Percentiles rank a stretch among this genome's conserved stretches.
Evolutionary conservation across 2,797 vertebrate species (phyloP).

Genomic region (Tapirus indicus): DNA sequence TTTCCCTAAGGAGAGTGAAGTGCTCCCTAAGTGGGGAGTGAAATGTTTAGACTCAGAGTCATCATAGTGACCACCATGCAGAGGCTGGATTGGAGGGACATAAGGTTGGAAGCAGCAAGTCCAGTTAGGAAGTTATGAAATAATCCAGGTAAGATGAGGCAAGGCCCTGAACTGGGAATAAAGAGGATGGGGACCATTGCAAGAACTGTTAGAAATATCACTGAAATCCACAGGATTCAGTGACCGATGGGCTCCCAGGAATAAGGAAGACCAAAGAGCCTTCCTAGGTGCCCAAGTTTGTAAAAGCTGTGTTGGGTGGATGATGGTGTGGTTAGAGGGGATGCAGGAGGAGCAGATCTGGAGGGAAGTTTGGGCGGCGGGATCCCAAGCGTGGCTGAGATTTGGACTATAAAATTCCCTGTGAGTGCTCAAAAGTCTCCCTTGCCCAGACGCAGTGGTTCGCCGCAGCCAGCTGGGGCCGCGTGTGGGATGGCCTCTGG

Average conservation of each 20-base stretch:
- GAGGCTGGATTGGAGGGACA: not conserved
- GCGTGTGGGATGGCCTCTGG: not conserved
- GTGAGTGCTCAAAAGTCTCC: not conserved
- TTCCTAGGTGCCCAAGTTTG: not conserved
- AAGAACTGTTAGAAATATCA: not conserved
- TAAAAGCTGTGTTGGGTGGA: not conserved
- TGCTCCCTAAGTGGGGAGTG: not conserved
- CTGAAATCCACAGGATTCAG: not conserved
- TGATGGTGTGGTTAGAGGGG: not conserved
- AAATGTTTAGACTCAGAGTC: not conserved
- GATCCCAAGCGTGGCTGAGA: not conserved
- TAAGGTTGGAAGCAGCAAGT: not conserved
- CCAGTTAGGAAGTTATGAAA: not conserved
- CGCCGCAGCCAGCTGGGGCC: rapidly evolving
- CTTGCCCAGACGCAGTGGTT: not conserved
- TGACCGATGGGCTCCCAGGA: not conserved
- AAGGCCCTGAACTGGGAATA: not conserved
- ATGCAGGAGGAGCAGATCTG: rapidly evolving
- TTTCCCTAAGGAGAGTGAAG: not conserved
- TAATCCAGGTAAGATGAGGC: not conserved
- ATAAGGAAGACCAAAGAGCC: not conserved
- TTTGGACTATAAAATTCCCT: not conserved
- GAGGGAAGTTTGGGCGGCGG: not conserved
- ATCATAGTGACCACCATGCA: not conserved
- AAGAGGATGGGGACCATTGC: not conserved